Evolutionary conservation across 2,797 vertebrate species (phyloP).

Genomic region (Fistularia tabacaria): DNA sequence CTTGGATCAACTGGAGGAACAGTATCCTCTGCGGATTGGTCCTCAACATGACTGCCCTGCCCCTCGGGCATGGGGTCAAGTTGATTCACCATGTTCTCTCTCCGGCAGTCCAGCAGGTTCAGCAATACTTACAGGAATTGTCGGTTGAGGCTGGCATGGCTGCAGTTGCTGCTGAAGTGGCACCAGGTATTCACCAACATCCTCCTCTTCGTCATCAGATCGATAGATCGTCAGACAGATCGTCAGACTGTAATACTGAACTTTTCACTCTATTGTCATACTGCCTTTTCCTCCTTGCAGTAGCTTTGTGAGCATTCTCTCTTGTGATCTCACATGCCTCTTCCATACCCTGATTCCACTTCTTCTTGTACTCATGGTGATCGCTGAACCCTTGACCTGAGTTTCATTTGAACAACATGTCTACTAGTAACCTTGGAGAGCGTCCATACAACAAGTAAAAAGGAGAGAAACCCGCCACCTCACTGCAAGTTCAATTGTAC

Average conservation of each 20-base stretch:
- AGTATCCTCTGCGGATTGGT: too few relatives aligned
- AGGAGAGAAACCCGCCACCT: background rate
- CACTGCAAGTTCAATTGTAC: conserved; percentile 1
- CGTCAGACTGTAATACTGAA: background rate
- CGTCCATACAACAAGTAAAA: conserved; percentile 7
- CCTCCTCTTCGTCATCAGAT: too few relatives aligned
- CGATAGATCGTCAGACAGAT: too few relatives aligned
- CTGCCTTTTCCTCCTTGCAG: background rate
- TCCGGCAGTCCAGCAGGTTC: too few relatives aligned
- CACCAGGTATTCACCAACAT: too few relatives aligned
- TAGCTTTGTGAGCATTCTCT: background rate
- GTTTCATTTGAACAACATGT: conserved; percentile 9
- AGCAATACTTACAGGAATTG: too few relatives aligned
- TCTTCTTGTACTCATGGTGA: conserved; percentile 2
- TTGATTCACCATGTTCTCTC: too few relatives aligned
- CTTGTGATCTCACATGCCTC: conserved; percentile 3
- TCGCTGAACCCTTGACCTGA: conserved; percentile 2
- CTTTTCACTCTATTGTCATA: conserved; percentile 3
- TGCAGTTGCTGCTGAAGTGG: too few relatives aligned
- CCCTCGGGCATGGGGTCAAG: too few relatives aligned
- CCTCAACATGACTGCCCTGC: too few relatives aligned
- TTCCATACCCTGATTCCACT: conserved; percentile 2
- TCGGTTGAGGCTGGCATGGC: too few relatives aligned
- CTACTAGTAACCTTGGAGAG: conserved; percentile 5
- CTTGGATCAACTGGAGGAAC: too few relatives aligned